phyloP scores from a whole-genome alignment of 2,888 invertebrate species.

The Scrobipalpa atriplicella region DNA sequence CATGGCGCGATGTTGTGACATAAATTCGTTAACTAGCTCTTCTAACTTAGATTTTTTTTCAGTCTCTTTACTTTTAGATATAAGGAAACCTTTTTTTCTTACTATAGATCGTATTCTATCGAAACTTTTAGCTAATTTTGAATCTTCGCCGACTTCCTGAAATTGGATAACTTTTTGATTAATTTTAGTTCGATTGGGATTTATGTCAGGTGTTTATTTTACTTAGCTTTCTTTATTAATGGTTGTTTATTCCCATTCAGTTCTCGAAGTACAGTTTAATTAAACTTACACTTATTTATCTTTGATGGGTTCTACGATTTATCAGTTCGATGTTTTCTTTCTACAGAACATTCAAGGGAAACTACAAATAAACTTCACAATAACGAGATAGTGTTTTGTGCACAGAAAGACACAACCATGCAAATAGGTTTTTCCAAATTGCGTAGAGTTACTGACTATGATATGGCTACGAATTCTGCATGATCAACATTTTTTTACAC shows the following conservation, averaged over 20 bases:
- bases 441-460: slow-evolving; percentile 36
- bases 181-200: slow-evolving; percentile 3
- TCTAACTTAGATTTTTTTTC: slow-evolving; percentile 91
- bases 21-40: slow-evolving; percentile 91
- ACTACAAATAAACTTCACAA: background rate
- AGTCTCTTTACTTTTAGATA: slow-evolving; percentile 85
- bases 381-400: background rate
- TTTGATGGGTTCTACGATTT: background rate
- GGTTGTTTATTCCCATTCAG: slow-evolving; percentile 16
- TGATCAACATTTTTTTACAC: slow-evolving; percentile 52
- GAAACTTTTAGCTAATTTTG: slow-evolving; percentile 93
- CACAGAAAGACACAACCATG: slow-evolving; percentile 23
- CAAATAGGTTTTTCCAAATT: slow-evolving; percentile 36
- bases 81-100: slow-evolving; percentile 85
- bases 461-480: slow-evolving; percentile 60
- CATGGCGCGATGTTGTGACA: slow-evolving; percentile 83
- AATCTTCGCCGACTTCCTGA: slow-evolving; percentile 94
- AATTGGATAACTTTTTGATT: slow-evolving; percentile 38
- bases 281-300: slow-evolving; percentile 2
- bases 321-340: slow-evolving; percentile 5
- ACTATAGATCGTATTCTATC: slow-evolving; percentile 93
- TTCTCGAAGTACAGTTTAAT: background rate
- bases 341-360: background rate
- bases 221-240: slow-evolving; percentile 23
- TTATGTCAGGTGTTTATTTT: slow-evolving; percentile 27